A percentile compares a stretch with the other conserved stretches of the same genome.
Evolutionary conservation across 23 tunicate genomes (phyloP).

Genomic region (Halocynthia aurantium): DNA sequence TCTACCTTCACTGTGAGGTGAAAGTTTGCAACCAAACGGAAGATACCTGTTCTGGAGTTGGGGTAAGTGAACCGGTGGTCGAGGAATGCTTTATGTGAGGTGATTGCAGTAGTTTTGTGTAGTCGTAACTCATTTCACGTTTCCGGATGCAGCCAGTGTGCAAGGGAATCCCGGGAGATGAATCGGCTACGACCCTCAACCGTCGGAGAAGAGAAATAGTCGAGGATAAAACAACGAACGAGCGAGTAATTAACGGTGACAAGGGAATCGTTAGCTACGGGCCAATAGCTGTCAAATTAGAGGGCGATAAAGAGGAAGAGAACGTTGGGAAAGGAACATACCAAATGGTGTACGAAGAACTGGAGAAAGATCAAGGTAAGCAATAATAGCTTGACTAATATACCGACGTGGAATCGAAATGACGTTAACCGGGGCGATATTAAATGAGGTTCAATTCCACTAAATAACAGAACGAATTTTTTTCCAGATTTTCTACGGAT

Average conservation of each 20-base stretch:
- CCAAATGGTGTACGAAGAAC: constrained; percentile 2
- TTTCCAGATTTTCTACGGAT: constrained; percentile 8
- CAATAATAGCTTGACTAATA: too few relatives aligned
- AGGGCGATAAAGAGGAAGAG: neutral
- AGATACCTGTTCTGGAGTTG: constrained; percentile 42
- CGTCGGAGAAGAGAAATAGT: neutral
- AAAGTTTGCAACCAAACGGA: constrained; percentile 30
- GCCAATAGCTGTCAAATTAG: neutral
- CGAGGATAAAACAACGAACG: neutral
- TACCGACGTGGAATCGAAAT: too few relatives aligned
- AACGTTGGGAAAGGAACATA: constrained; percentile 1
- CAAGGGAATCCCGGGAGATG: neutral
- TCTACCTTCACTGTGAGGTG: constrained; percentile 51
- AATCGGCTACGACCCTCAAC: neutral
- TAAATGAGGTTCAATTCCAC: neutral
- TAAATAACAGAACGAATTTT: neutral
- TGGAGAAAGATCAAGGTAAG: constrained; percentile 9
- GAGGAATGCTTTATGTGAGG: neutral
- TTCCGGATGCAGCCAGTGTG: neutral
- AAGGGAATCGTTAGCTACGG: neutral
- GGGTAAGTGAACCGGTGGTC: constrained; percentile 15
- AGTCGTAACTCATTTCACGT: neutral
- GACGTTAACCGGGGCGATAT: too few relatives aligned
- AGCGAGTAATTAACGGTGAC: neutral
- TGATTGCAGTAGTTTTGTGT: neutral